These are phyloP conservation scores for Papilio polyxenes DNA, from an alignment of 1,140 invertebrate genomes.

Conservation along the genomic window DNA sequence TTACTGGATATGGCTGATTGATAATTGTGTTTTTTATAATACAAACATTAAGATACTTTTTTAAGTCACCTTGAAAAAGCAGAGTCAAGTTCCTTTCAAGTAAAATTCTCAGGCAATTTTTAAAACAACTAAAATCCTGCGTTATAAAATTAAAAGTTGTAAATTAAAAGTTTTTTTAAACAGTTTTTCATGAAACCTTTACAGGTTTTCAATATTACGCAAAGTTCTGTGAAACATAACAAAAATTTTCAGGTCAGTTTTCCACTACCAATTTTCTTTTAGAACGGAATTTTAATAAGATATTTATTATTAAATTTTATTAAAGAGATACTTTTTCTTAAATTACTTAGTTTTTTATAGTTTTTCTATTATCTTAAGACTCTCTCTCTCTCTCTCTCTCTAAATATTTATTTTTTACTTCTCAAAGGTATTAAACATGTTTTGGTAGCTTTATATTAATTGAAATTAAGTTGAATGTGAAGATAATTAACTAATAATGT, in stretches of 20 bases:
- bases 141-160: no score
- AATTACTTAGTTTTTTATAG: no score
- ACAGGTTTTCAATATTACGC: not conserved
- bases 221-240: not conserved
- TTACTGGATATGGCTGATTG: no score
- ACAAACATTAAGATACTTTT: not conserved
- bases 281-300: not conserved
- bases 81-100: not conserved
- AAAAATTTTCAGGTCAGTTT: not conserved
- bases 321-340: not conserved
- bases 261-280: not conserved
- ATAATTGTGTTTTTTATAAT: not conserved
- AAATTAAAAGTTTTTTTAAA: conserved; percentile 7
- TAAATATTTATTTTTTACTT: no score
- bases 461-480: no score
- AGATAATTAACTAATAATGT: no score
- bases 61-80: not conserved
- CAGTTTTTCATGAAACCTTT: not conserved
- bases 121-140: not conserved
- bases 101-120: not conserved
- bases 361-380: not conserved
- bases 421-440: no score
- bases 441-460: no score
- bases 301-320: not conserved
- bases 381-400: no score